Conservation (phyloP, 2,888 invertebrate genomes). For the Chrysolina haemoptera region DNA sequence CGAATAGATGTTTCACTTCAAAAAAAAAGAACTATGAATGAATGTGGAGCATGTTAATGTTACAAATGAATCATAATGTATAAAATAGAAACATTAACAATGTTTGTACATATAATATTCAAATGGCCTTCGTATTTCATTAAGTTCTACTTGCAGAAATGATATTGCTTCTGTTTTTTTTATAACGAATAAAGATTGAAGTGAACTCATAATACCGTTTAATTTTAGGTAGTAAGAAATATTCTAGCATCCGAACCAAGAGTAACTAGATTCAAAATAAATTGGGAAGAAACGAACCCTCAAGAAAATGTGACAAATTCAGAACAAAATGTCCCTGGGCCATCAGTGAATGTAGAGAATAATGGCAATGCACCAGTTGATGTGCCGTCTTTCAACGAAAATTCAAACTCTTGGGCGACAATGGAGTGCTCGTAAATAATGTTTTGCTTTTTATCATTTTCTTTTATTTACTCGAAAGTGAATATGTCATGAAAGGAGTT, state of each 20-base stretch:
- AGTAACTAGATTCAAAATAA: conserved; percentile 97
- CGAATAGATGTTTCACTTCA: no score
- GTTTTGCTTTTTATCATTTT: not conserved
- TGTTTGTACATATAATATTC: no score
- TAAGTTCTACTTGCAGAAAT: no score
- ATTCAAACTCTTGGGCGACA: conserved; percentile 77
- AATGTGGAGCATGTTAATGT: no score
- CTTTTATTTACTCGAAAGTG: conserved; percentile 1
- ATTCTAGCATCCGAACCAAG: conserved; percentile 92
- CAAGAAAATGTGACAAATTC: conserved; percentile 69
- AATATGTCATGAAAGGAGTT: not conserved
- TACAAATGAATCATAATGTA: no score
- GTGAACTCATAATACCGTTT: not conserved
- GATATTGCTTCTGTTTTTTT: no score
- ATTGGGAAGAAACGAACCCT: conserved; percentile 87
- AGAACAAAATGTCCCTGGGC: conserved; percentile 70
- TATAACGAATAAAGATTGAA: no score
- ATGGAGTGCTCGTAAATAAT: conserved; percentile 72
- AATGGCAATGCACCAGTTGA: conserved; percentile 56
- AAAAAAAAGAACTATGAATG: no score
- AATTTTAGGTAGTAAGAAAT: conserved; percentile 77
- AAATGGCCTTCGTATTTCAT: no score
- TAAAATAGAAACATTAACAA: no score
- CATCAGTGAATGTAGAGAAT: conserved; percentile 68
- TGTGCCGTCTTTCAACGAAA: conserved; percentile 74